Evolutionary conservation across 2,888 invertebrate genomes (phyloP).

Genomic region (Chymomyza procnemis): DNA sequence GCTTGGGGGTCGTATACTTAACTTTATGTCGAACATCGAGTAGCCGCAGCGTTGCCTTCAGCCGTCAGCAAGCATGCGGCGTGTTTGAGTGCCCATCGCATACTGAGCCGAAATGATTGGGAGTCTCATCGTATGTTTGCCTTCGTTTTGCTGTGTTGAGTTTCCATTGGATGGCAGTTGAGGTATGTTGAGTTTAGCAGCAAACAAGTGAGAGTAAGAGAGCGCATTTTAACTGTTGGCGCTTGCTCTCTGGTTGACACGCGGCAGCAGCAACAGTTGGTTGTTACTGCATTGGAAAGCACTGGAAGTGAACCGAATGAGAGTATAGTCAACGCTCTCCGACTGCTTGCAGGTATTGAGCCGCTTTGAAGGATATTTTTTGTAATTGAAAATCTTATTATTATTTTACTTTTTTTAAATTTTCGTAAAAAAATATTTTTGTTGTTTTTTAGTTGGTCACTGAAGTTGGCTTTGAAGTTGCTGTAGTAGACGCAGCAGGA

Average conservation of each 20-base stretch:
- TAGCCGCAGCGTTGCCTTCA: not conserved
- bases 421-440: too few relatives aligned
- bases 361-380: not conserved
- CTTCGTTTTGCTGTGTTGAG: slow-evolving; percentile 20
- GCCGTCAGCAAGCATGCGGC: not conserved
- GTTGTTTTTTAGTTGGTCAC: too few relatives aligned
- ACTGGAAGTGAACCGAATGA: slow-evolving; percentile 21
- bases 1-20: too few relatives aligned
- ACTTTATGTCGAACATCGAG: too few relatives aligned
- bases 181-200: not conserved
- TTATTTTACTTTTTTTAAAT: too few relatives aligned
- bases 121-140: not conserved
- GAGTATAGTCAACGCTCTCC: slow-evolving; percentile 51
- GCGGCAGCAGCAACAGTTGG: not conserved
- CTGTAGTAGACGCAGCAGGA: too few relatives aligned
- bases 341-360: slow-evolving; percentile 38
- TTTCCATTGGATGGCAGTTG: not conserved
- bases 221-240: not conserved
- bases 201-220: not conserved
- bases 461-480: too few relatives aligned
- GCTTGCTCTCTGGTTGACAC: not conserved
- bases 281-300: not conserved
- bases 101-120: slow-evolving; percentile 9
- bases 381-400: not conserved
- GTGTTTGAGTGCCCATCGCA: not conserved